phyloP scores from a whole-genome alignment of 1,140 invertebrate species.

The Apis laboriosa region DNA sequence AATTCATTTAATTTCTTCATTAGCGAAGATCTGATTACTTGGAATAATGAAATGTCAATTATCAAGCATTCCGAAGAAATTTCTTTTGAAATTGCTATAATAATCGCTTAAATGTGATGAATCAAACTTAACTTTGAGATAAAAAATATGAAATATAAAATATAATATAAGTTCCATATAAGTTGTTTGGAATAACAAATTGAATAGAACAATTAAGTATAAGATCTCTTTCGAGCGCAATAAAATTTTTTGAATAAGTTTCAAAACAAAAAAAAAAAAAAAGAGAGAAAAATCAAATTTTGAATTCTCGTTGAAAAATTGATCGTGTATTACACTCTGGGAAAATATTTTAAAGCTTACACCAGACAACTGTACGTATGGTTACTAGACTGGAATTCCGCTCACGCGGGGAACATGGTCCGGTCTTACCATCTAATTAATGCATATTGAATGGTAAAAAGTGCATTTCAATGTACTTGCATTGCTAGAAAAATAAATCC shows the following conservation, averaged over 20 bases:
- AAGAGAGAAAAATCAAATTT: not conserved
- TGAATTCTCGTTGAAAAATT: not conserved
- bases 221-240: not conserved
- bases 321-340: slow-evolving; percentile 42
- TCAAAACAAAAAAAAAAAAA: not conserved
- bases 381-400: slow-evolving; percentile 74
- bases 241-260: not conserved
- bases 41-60: slow-evolving; percentile 10
- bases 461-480: slow-evolving; percentile 26
- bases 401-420: slow-evolving; percentile 46
- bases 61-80: slow-evolving; percentile 31
- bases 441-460: slow-evolving; percentile 60
- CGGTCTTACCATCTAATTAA: slow-evolving; percentile 64
- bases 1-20: too few relatives aligned
- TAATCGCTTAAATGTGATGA: slow-evolving; percentile 33
- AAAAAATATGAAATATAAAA: not conserved
- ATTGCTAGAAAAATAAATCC: slow-evolving; percentile 24
- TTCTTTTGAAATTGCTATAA: slow-evolving; percentile 32
- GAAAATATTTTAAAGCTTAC: slow-evolving; percentile 56
- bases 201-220: not conserved
- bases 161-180: too few relatives aligned
- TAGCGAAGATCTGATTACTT: not conserved
- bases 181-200: not conserved
- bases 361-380: slow-evolving; percentile 57
- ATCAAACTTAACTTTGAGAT: slow-evolving; percentile 16